These are phyloP conservation scores for Ennomos quercinarius DNA, from an alignment of 2,888 invertebrate genomes.

Conservation along the genomic window DNA sequence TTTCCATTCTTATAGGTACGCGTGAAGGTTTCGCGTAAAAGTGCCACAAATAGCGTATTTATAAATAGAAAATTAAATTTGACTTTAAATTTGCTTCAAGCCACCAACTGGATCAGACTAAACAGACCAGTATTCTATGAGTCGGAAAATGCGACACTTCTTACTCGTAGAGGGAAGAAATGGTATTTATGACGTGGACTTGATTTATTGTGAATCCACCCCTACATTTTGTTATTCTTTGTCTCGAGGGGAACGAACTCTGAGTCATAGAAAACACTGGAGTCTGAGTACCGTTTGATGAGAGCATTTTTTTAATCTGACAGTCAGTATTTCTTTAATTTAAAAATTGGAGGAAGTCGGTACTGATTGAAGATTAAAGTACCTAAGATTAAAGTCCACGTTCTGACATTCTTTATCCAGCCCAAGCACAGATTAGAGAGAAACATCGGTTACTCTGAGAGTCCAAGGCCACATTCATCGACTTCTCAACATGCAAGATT, in stretches of 20 bases:
- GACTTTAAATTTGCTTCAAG: too few relatives aligned
- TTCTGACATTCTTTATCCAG: constrained; percentile 3
- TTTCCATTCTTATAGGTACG: too few relatives aligned
- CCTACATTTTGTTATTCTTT: constrained; percentile 59
- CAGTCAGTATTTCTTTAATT: constrained; percentile 22
- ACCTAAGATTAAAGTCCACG: constrained; percentile 5
- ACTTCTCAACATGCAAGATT: too few relatives aligned
- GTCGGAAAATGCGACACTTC: constrained; percentile 64
- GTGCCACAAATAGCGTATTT: too few relatives aligned
- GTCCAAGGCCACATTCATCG: too few relatives aligned
- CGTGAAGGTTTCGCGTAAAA: too few relatives aligned
- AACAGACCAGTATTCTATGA: constrained; percentile 45
- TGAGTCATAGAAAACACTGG: constrained; percentile 44
- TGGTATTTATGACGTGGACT: constrained; percentile 62
- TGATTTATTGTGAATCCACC: constrained; percentile 58
- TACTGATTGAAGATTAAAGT: constrained; percentile 18
- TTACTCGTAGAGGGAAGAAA: constrained; percentile 52
- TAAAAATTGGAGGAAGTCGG: constrained; percentile 10
- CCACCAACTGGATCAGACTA: constrained; percentile 11
- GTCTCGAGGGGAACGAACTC: constrained; percentile 52
- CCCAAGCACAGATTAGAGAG: not conserved
- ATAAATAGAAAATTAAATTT: too few relatives aligned
- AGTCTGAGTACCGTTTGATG: constrained; percentile 25
- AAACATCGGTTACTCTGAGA: too few relatives aligned
- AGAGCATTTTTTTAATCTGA: constrained; percentile 27